Conservation (phyloP, 2,113 vertebrate species). For the Pseudorectes ferrugineus region DNA sequence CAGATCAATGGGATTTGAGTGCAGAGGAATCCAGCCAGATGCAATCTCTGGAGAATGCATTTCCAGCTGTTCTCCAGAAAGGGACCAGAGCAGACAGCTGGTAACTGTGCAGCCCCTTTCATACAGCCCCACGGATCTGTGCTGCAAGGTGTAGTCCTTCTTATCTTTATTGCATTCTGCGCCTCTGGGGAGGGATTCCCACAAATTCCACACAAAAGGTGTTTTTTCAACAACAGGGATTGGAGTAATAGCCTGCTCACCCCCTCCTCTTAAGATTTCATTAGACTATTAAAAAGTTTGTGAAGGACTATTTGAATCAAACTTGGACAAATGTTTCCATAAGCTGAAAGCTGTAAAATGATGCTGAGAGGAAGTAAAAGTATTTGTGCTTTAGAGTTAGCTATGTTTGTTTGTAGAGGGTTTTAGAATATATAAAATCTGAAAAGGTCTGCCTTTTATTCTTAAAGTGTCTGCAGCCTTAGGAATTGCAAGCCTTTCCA, state of each 20-base stretch:
- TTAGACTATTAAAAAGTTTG: background rate
- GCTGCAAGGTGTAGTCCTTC: slow-evolving; percentile 43
- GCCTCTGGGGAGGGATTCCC: background rate
- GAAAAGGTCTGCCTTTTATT: background rate
- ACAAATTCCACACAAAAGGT: background rate
- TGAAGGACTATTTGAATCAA: background rate
- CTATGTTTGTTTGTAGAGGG: background rate
- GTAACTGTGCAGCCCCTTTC: slow-evolving; percentile 34
- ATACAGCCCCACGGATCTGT: background rate
- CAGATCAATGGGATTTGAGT: slow-evolving; percentile 81
- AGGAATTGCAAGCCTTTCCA: background rate
- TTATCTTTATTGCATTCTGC: slow-evolving; percentile 38
- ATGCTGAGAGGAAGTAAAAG: background rate
- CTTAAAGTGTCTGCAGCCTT: background rate
- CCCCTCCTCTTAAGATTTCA: background rate
- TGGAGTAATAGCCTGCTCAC: background rate
- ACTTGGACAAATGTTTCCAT: slow-evolving; percentile 6
- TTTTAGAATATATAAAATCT: background rate
- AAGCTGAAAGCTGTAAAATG: background rate
- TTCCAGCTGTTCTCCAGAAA: slow-evolving; percentile 82
- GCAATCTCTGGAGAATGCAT: slow-evolving; percentile 74
- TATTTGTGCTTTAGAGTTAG: background rate
- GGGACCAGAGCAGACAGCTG: slow-evolving; percentile 68
- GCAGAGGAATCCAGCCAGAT: slow-evolving; percentile 81
- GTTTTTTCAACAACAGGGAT: background rate